Base-by-base conservation (phyloP, 2,888 invertebrate species). In the Micropterix aruncella region DNA sequence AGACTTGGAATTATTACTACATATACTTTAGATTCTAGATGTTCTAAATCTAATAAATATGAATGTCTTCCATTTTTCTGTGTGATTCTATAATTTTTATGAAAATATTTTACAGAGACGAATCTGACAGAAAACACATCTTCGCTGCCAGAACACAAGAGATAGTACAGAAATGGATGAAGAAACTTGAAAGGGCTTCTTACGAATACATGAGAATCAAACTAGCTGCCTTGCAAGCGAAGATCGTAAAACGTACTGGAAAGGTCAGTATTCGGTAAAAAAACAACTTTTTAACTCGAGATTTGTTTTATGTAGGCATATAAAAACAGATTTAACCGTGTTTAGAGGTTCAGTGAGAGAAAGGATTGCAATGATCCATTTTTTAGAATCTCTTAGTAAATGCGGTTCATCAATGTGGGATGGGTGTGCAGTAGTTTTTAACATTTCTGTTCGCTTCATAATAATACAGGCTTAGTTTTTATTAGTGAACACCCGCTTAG, bases 121-220 rank as follows among this genome's bases (percentile, higher is more conserved):
- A 81, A 56, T 74, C 76, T 14, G 79, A 80, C 38, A 79, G 77
- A 53, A 74, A 79, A 40, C 83, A 85, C 56, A 60, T 84, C 44
- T 78, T 85, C 55, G 79, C 81, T 38, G 81, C 81, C 19, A 70
- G 80, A 40, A 78, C 82, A 41, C 82, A 84, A 57, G 70, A 72
- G 39, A 79, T 81, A 62, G 80, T 82, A 2, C 74, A 77, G 44
- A 75, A 78, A 47, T 85, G 85, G 86, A 78, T 85, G 4, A 66
- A 72, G 46, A 76, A 76, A 39, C 59, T 85, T 43, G 74, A 78
- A 52, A 70, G 74, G 54, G 76, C 82, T 48, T 80, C 83, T n/a
- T 84, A 84, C 57, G 83, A 81, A 57, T 77, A 79, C 55, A 73
- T 81, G 65, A 63, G 82, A 47, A 74, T 74, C 41, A 75, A 76